phyloP scores from a whole-genome alignment of 2,888 invertebrate species.

The Drosophila emarginata region DNA sequence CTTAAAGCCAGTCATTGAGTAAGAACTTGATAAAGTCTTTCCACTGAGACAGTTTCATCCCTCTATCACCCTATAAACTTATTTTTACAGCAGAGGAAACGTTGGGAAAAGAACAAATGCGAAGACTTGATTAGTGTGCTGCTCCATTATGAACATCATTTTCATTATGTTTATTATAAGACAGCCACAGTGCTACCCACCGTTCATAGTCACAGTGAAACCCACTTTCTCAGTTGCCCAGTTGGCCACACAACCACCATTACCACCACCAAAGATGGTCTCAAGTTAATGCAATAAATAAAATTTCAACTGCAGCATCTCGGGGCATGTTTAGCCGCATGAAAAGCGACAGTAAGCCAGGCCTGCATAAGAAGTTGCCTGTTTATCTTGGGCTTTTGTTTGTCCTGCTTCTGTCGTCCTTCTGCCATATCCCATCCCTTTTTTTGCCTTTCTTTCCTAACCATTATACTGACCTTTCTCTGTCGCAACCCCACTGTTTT shows the following conservation, averaged over 20 bases:
- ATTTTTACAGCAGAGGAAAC: constrained; percentile 1
- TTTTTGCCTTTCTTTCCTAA: constrained; percentile 1
- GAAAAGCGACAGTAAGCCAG: constrained; percentile 75
- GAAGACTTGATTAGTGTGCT: constrained; percentile 72
- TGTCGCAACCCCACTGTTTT: constrained; percentile 50
- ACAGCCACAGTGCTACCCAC: neutral
- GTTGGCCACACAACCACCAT: neutral
- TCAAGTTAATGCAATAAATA: constrained; percentile 77
- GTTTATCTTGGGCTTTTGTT: constrained; percentile 72
- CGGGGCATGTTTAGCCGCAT: constrained; percentile 73
- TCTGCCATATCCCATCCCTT: neutral
- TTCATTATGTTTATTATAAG: constrained; percentile 72
- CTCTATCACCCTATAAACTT: constrained; percentile 1
- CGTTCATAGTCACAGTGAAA: no score
- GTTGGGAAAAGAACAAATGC: neutral
- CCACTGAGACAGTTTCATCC: neutral
- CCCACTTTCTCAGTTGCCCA: neutral
- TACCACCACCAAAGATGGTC: constrained; percentile 33
- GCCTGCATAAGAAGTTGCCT: constrained; percentile 72
- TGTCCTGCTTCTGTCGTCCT: constrained; percentile 47
- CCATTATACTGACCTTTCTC: neutral
- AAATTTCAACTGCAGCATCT: constrained; percentile 76
- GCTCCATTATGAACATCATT: constrained; percentile 72
- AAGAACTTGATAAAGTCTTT: no score
- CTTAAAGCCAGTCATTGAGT: no score